These are phyloP conservation scores for Ditylenchus weischeri DNA, from an alignment of 2,888 invertebrate genomes.

Conservation along the genomic window DNA sequence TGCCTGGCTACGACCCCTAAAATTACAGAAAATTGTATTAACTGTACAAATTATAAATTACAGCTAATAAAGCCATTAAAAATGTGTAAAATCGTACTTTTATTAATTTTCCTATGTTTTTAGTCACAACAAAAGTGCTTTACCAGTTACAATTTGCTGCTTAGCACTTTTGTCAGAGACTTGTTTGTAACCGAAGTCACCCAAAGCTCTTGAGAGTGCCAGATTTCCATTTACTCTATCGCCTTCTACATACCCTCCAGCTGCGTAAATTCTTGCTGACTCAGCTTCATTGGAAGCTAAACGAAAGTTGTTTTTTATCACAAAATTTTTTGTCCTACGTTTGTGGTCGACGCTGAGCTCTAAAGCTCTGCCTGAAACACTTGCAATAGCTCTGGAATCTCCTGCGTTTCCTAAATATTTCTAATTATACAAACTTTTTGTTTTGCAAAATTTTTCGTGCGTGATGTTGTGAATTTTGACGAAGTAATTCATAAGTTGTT, in stretches of 20 bases:
- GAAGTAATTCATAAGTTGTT: neutral
- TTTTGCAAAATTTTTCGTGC: neutral
- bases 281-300: conserved; percentile 71
- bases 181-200: conserved; percentile 92
- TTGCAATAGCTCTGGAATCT: conserved; percentile 87
- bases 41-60: too few relatives aligned
- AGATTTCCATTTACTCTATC: conserved; percentile 76
- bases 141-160: conserved; percentile 95
- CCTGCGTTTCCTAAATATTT: conserved; percentile 79
- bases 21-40: too few relatives aligned
- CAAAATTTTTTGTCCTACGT: conserved; percentile 61
- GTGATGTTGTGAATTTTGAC: too few relatives aligned
- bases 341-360: conserved; percentile 77
- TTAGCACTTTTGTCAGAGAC: conserved; percentile 79
- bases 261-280: conserved; percentile 78
- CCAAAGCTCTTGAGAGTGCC: conserved; percentile 89
- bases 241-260: conserved; percentile 79
- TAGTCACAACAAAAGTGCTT: neutral
- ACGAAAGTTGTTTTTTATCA: too few relatives aligned
- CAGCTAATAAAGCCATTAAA: too few relatives aligned
- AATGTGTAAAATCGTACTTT: too few relatives aligned
- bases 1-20: too few relatives aligned
- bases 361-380: conserved; percentile 14
- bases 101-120: neutral
- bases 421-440: neutral